A percentile compares a stretch with the other conserved stretches of the same genome.
Conservation (phyloP, 2,113 vertebrate genomes). For the Choloepus hoffmanni region DNA sequence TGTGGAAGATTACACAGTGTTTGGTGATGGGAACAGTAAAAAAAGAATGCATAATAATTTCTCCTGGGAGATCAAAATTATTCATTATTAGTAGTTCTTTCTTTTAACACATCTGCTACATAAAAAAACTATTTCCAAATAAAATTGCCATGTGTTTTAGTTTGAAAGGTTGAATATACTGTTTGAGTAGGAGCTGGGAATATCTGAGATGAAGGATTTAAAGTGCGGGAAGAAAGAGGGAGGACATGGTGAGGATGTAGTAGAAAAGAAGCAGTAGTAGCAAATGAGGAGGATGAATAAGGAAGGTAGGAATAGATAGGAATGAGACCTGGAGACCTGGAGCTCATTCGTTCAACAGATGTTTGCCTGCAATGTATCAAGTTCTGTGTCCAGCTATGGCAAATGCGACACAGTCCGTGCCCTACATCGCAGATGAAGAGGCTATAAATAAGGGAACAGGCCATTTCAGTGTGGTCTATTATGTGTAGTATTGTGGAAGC, state of each 20-base stretch:
- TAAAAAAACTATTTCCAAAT: conserved; percentile 39
- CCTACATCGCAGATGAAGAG: neutral
- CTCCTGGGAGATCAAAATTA: conserved; percentile 9
- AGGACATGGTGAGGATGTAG: neutral
- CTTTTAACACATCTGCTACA: neutral
- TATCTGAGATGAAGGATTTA: neutral
- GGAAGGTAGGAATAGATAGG: neutral
- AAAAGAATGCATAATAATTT: conserved; percentile 28
- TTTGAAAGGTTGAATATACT: neutral
- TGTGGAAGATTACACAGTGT: neutral
- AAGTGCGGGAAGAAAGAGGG: neutral
- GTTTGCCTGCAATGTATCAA: neutral
- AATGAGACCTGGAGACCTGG: neutral
- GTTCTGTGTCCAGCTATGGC: neutral
- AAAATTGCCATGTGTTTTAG: neutral
- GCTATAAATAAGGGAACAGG: neutral
- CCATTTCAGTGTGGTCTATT: neutral
- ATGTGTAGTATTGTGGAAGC: neutral
- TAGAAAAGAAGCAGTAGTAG: neutral
- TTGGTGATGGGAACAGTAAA: neutral
- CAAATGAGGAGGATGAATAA: neutral
- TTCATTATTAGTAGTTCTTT: neutral
- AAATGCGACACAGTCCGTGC: neutral
- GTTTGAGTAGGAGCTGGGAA: neutral
- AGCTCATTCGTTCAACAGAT: neutral